phyloP scores from a whole-genome alignment of 2,797 vertebrate species.

The Ctenopoma multispine region DNA sequence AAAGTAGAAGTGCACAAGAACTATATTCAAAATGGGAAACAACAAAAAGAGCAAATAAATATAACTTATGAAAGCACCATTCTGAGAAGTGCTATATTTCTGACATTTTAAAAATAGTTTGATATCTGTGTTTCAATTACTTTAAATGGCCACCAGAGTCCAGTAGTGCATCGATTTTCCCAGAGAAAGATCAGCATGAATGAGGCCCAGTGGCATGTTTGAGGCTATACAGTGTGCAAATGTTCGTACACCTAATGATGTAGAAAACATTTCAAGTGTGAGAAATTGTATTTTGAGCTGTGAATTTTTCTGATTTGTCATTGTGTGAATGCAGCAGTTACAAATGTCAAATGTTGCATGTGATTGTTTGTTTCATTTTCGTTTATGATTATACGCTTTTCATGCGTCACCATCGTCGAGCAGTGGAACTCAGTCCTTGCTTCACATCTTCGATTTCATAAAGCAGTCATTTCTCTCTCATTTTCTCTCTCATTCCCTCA shows the following conservation, averaged over 20 bases:
- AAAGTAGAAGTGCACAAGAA: background rate
- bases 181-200: background rate
- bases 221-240: background rate
- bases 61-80: background rate
- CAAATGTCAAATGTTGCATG: background rate
- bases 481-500: constrained; percentile 12
- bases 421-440: background rate
- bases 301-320: background rate
- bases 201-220: constrained; percentile 15
- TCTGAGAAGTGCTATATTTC: background rate
- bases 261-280: background rate
- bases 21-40: background rate
- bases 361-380: background rate
- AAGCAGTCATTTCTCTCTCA: constrained; percentile 28
- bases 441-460: constrained; percentile 23
- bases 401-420: background rate
- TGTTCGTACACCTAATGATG: background rate
- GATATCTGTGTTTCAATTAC: constrained; percentile 30
- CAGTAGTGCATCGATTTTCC: constrained; percentile 54
- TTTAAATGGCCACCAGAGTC: constrained; percentile 64
- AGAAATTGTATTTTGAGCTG: background rate
- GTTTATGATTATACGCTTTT: background rate
- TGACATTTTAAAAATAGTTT: background rate
- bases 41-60: fast-evolving
- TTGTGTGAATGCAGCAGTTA: background rate